Base-by-base conservation (phyloP, 1,140 invertebrate genomes). In the Anastrepha ludens region DNA sequence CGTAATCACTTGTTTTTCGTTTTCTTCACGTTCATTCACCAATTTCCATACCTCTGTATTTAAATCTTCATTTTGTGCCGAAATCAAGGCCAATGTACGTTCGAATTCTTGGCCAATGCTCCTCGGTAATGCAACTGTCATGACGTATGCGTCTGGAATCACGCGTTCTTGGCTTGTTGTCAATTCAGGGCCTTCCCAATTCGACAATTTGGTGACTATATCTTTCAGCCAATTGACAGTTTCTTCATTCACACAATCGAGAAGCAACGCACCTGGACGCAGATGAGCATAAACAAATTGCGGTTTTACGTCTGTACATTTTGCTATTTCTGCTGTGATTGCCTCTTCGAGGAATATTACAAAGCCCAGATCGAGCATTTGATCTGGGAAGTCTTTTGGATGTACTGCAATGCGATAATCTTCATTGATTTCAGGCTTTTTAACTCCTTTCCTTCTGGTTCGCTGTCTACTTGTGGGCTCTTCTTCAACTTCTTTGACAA, bases 311-410 rank as follows among this genome's bases (percentile, higher is more conserved):
- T 11, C 47, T 13, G 74, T 47, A 55, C 74, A 44, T 81, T 81
- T 81, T 58, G 74, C 74, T 50, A 81, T 55, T 6, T 81, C 47
- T n/a, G 44, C 2, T 1, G 47, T 13, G 20, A 81, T 81, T 8
- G 74, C 44, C n/a, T 50, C 74, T 81, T 81, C 74, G 15, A 81
- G 74, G 17, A 7, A 7, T 29, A 20, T 11, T 55, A 55, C 6
- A 3, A 47, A 20, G 4, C 9, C 8, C 20, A 81, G 55, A 47
- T 81, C 74, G 7, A 81, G 20, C 74, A 81, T 81, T 81, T 81
- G 74, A 55, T 81, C 74, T 20, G 74, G 74, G n/a, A 81, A 81
- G 44, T 81, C 74, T 81, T 81, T 81, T n/a, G 74, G 74, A 81
- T 81, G 47, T 29, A 81, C 74, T 7, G 74, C 74, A 55, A 81